These are phyloP conservation scores for Caenorhabditis sulstoni DNA, from an alignment of 2,888 invertebrate species.

Conservation along the genomic window DNA sequence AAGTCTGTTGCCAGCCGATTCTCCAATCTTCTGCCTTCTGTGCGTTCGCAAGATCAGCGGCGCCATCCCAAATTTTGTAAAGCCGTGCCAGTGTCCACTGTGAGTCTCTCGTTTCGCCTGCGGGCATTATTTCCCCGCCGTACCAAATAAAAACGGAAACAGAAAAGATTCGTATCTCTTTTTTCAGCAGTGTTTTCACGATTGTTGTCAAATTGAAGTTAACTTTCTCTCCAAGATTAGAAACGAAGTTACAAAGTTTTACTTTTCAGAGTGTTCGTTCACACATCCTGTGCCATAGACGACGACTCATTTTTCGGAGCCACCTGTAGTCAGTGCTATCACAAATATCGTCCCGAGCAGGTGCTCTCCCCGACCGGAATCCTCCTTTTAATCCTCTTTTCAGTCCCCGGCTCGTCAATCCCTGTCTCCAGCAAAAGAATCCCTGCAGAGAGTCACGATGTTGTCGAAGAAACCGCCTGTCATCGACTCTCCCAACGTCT, in stretches of 20 bases:
- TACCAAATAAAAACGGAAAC: background rate
- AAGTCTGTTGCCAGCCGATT: constrained; percentile 33
- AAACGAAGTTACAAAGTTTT: no score
- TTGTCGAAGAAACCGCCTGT: background rate
- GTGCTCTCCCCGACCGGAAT: background rate
- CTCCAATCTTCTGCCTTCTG: constrained; percentile 32
- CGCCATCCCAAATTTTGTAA: constrained; percentile 33
- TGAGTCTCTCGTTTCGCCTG: constrained; percentile 5
- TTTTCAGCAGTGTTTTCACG: no score
- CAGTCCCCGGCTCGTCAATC: constrained; percentile 30
- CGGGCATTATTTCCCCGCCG: background rate
- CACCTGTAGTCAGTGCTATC: constrained; percentile 35
- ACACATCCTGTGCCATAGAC: constrained; percentile 50
- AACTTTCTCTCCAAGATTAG: no score
- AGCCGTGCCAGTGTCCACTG: constrained; percentile 47
- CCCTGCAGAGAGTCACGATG: background rate
- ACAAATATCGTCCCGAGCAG: constrained; percentile 41
- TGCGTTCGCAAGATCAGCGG: constrained; percentile 42
- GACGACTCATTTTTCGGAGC: constrained; percentile 49
- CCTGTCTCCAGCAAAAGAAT: constrained; percentile 10
- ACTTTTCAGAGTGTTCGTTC: constrained; percentile 50
- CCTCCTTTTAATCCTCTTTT: background rate
- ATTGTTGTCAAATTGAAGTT: no score
- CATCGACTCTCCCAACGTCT: background rate
- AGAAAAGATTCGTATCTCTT: constrained; percentile 13